Evolutionary conservation across 2,888 invertebrate genomes (phyloP).

Genomic region (Drosophila diplacantha): DNA sequence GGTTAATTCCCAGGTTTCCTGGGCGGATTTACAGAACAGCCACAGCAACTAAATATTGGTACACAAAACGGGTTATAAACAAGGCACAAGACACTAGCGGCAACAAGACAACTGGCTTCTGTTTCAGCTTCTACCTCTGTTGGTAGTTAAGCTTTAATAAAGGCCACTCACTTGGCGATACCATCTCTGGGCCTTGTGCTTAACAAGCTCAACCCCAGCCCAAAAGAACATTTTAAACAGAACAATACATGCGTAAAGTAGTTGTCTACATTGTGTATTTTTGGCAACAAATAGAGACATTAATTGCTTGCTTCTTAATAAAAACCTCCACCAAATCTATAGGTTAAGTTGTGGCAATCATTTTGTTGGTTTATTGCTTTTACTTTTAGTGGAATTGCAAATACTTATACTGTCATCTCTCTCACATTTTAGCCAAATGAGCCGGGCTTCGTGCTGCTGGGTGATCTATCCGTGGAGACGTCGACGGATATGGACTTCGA

Average conservation of each 20-base stretch:
- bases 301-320: neutral
- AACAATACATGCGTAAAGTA: too few species aligned
- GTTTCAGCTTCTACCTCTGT: slow-evolving; percentile 4
- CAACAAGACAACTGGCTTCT: slow-evolving; percentile 1
- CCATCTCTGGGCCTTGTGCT: neutral
- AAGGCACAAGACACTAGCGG: neutral
- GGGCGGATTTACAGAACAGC: neutral
- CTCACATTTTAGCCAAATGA: slow-evolving; percentile 79
- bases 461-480: slow-evolving; percentile 81
- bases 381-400: neutral
- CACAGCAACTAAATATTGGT: slow-evolving; percentile 1
- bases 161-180: slow-evolving; percentile 2
- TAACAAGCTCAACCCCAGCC: neutral
- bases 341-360: neutral
- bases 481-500: slow-evolving; percentile 81
- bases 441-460: slow-evolving; percentile 81
- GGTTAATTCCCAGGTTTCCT: slow-evolving; percentile 10
- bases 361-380: neutral
- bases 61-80: slow-evolving; percentile 15
- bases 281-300: neutral
- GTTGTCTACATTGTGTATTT: too few species aligned
- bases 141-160: slow-evolving; percentile 9
- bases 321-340: neutral
- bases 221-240: neutral
- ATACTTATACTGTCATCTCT: neutral